Base-by-base conservation (phyloP, 2,888 invertebrate genomes). In the Trachelus tabidus region DNA sequence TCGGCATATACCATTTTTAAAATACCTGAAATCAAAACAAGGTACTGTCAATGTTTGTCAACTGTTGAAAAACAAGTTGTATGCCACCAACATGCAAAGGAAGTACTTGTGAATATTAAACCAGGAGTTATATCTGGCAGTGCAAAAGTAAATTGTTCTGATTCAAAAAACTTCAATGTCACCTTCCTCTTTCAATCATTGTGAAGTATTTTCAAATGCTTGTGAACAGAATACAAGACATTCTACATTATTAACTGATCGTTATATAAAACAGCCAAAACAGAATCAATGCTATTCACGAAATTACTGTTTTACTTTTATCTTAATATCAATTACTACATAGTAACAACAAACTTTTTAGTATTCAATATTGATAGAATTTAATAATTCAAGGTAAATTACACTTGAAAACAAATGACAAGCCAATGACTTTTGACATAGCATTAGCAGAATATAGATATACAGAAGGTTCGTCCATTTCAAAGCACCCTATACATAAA, bases 1-100 rank as follows among this genome's bases (percentile, higher is more conserved):
- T 11, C 91, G 87, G 80, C 91, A 91, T 56, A 86, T 81, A 77
- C 91, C 91, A 87, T 89, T 91, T 83, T 88, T 90, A 82, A 88
- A 91, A 79, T 90, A 91, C 81, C 91, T 91, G 71, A 15, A 87
- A 85, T 6, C 35, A 73, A 71, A 34, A 34, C 4, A 34, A 71
- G 1, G 9, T 71, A 23, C 9, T 15, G 56, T 56, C 9, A 56
- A 23, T 56, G 15, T 56, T 15, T 56, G 56, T 9, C 15, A 56
- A 56, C 23, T 23, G 23, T 23, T 23, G 56, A 56, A 23, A 40
- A 56, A 56, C 56, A 23, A 56, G 9, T 56, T 56, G 56, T 56
- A 56, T 23, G 56, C 9, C 23, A 0, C 3, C 33, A 56, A 23
- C 56, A 9, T 56, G 23, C 23, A 56, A 56, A 56, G 23, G 2